Base-by-base conservation (phyloP, 2,113 vertebrate species). In the Gymnorhina tibicen region DNA sequence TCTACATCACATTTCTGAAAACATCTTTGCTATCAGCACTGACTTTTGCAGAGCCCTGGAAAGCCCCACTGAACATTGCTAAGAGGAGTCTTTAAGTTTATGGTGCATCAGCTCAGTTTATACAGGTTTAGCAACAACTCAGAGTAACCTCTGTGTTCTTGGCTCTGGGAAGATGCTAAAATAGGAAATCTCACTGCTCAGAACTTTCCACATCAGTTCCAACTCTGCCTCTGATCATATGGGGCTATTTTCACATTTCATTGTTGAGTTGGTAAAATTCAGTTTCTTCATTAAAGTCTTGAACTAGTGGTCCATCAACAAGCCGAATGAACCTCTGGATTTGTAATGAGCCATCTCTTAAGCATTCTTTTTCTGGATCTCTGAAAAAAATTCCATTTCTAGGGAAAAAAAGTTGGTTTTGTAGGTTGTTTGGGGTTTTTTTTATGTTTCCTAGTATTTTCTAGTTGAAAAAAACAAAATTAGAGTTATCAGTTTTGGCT, bases 151-250 rank as follows among this genome's bases (percentile, higher is more conserved):
- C 20, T 58, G 32, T 66, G 24, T 47, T 46, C 56, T 41, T 64
- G 39, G 35, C 44, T 81, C 30, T 17, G 55, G 41, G 20, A 63
- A 39, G 37, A 33, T 58, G 37, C n/a, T 49, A 53, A 85, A 58
- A 27, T n/a, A 92, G 3, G 16, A 83, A 50, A 16, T 86, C 52
- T 70, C 33, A 24, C 42, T 75, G 37, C 62, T 78, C 22, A 85
- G 46, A 56, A 52, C 30, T 67, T 91, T 64, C 47, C 20, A 24
- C 8, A 3, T 19, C 0, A 0, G 12, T 91, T 56, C 39, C 10
- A 2, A 18, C 46, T 79, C 37, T 85, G n/a, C 15, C 22, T 59
- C 33, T 60, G 39, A 52, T 53, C 32, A 44, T 22, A 22, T 3
- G 6, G 28, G 15, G 7, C 24, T 77, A 13, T 85, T 90, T 39